Evolutionary conservation across 2,113 vertebrate genomes (phyloP).

Genomic region (Gymnorhina tibicen): DNA sequence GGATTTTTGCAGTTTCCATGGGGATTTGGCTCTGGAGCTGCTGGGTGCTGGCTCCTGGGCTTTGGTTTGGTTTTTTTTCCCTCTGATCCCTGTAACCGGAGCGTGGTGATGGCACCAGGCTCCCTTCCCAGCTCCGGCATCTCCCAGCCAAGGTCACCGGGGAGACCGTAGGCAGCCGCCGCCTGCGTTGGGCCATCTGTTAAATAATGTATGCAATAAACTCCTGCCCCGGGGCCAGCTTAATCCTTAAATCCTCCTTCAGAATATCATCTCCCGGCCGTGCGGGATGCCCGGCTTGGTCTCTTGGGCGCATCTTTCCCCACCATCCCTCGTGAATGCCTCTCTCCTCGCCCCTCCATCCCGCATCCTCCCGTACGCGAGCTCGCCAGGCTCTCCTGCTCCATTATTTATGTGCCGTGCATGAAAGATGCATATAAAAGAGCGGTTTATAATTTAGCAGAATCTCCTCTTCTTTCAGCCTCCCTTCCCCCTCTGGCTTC

Average conservation of each 20-base stretch:
- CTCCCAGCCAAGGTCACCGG: conserved; percentile 52
- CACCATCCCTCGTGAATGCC: fast-evolving
- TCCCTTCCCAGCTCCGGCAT: not conserved
- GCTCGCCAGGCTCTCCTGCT: not conserved
- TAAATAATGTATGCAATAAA: conserved; percentile 57
- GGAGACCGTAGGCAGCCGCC: conserved; percentile 20
- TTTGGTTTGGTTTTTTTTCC: not conserved
- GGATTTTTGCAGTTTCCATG: conserved; percentile 32
- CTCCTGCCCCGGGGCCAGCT: conserved; percentile 17
- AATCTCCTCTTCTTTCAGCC: conserved; percentile 35
- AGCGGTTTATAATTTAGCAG: not conserved
- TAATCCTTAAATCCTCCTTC: conserved; percentile 64
- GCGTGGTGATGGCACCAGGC: not conserved
- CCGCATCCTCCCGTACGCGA: not conserved
- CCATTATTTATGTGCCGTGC: conserved; percentile 20
- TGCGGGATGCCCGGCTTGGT: not conserved
- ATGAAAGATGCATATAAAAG: conserved; percentile 48
- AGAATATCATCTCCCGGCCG: not conserved
- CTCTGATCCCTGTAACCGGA: not conserved
- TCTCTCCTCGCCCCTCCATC: not conserved
- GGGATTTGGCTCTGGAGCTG: conserved; percentile 24
- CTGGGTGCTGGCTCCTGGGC: not conserved
- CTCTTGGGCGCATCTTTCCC: not conserved
- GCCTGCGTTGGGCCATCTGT: conserved; percentile 57
- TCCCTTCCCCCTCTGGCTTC: not conserved